These are phyloP conservation scores for Synanthedon andrenaeformis DNA, from an alignment of 2,888 invertebrate genomes.

Conservation along the genomic window DNA sequence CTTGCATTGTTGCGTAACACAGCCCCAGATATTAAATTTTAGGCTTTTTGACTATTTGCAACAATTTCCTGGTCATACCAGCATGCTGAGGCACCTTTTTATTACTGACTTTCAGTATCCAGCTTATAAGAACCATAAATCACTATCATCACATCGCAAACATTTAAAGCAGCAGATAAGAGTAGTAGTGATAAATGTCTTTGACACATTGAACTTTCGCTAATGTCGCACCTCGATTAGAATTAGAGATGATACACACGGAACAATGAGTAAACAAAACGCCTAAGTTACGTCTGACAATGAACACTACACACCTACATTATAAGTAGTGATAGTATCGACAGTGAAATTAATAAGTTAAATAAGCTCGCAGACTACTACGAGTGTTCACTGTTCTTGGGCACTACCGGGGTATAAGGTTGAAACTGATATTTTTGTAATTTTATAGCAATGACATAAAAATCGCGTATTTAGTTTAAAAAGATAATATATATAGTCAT, in stretches of 20 bases:
- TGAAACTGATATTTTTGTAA: slow-evolving; percentile 2
- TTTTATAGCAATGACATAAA: too few species aligned
- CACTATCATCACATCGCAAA: slow-evolving; percentile 1
- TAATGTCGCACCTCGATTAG: slow-evolving; percentile 6
- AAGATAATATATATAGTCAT: too few species aligned
- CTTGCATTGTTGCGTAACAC: too few species aligned
- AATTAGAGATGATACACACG: slow-evolving; percentile 8
- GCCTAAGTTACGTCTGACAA: slow-evolving; percentile 1
- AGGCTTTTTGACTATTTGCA: too few species aligned
- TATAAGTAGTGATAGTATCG: slow-evolving; percentile 30
- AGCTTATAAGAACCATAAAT: too few species aligned
- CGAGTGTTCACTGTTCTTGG: background rate
- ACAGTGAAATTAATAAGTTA: slow-evolving; percentile 27
- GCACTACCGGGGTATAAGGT: slow-evolving; percentile 2
- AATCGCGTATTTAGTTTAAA: too few species aligned
- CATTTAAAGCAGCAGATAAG: slow-evolving; percentile 8
- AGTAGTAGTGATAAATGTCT: slow-evolving; percentile 21
- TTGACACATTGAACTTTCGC: slow-evolving; percentile 26
- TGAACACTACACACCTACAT: slow-evolving; percentile 11
- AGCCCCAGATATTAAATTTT: too few species aligned
- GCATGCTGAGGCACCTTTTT: too few species aligned
- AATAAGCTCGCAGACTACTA: slow-evolving; percentile 11
- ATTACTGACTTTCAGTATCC: too few species aligned
- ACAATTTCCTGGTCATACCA: too few species aligned
- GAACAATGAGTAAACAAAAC: slow-evolving; percentile 1